phyloP scores from a whole-genome alignment of 2,888 invertebrate genomes.

The Nipponacmea schrenckii region DNA sequence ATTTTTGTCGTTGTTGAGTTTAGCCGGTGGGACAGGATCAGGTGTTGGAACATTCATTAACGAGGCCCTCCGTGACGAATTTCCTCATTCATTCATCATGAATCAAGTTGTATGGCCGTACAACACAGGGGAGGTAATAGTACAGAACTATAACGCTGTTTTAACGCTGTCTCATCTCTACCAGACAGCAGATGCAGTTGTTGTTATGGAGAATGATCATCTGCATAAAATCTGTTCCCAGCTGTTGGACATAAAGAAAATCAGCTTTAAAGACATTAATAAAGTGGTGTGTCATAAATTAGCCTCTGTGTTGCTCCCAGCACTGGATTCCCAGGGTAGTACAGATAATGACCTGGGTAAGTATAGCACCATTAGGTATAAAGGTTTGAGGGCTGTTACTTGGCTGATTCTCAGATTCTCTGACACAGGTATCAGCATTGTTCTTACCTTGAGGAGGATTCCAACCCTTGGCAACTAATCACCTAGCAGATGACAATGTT shows the following conservation, averaged over 20 bases:
- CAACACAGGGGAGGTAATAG: slow-evolving; percentile 67
- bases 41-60: slow-evolving; percentile 67
- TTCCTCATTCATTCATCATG: slow-evolving; percentile 51
- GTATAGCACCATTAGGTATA: background rate
- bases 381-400: too few species aligned
- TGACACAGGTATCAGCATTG: too few species aligned
- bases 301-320: slow-evolving; percentile 56
- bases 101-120: slow-evolving; percentile 67
- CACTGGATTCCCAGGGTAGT: slow-evolving; percentile 28
- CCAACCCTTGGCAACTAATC: too few species aligned
- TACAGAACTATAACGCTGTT: slow-evolving; percentile 69
- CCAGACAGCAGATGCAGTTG: slow-evolving; percentile 63
- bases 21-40: slow-evolving; percentile 69
- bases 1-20: slow-evolving; percentile 65
- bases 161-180: slow-evolving; percentile 66
- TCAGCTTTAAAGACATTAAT: slow-evolving; percentile 64
- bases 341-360: slow-evolving; percentile 48
- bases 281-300: slow-evolving; percentile 62
- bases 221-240: slow-evolving; percentile 65
- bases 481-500: background rate
- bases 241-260: slow-evolving; percentile 60
- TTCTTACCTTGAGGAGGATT: too few species aligned
- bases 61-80: slow-evolving; percentile 63
- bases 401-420: too few species aligned
- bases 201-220: slow-evolving; percentile 67